These are phyloP conservation scores for Agrochola litura DNA, from an alignment of 2,888 invertebrate genomes.

Conservation along the genomic window DNA sequence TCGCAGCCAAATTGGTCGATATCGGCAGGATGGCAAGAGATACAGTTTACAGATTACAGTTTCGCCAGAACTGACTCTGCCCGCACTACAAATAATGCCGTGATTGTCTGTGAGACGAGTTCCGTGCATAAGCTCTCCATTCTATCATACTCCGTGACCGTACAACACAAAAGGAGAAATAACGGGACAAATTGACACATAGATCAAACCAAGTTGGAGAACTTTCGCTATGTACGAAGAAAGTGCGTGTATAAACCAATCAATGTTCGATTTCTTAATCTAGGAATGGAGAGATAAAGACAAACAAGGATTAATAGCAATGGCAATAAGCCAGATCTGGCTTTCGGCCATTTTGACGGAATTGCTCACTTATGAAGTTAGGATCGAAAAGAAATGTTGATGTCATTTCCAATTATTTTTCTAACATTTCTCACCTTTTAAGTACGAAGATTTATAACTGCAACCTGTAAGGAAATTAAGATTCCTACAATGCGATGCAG, in stretches of 20 bases:
- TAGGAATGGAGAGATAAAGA: constrained; percentile 2
- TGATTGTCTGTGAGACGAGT: background rate
- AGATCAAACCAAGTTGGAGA: constrained; percentile 16
- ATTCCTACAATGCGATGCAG: background rate
- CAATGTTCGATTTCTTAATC: background rate
- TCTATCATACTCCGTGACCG: constrained; percentile 4
- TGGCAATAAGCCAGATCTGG: no score
- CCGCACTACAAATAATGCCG: background rate
- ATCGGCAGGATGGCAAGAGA: background rate
- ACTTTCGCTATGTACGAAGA: constrained; percentile 36
- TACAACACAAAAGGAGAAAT: constrained; percentile 22
- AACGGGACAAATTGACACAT: constrained; percentile 39
- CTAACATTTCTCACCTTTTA: no score
- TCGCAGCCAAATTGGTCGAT: background rate
- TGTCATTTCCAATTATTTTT: background rate
- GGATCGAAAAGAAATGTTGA: background rate
- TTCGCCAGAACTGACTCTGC: background rate
- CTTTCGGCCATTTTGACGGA: background rate
- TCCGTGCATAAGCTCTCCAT: background rate
- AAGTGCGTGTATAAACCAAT: background rate
- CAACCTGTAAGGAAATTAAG: background rate
- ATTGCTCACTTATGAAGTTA: background rate
- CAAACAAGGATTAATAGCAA: background rate
- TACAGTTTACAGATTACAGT: background rate
- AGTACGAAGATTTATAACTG: background rate